phyloP scores from a whole-genome alignment of 2,888 invertebrate species.

The Mesorhabditis belari region DNA sequence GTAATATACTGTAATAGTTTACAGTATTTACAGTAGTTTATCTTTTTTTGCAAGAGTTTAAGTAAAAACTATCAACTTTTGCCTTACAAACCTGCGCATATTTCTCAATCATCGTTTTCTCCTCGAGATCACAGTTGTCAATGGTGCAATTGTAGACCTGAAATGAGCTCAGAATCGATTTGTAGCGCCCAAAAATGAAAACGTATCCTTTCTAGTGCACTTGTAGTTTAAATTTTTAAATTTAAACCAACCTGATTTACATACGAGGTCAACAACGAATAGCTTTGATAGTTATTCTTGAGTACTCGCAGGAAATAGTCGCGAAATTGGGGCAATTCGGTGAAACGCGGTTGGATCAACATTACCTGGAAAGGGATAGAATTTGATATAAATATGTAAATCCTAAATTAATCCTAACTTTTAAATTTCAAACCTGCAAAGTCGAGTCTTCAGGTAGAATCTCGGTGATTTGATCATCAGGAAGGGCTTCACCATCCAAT shows the following conservation, averaged over 20 bases:
- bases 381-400: neutral
- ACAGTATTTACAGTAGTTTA: too few relatives aligned
- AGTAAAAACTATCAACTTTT: too few relatives aligned
- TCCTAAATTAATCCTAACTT: neutral
- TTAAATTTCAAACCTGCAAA: constrained; percentile 2
- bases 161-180: constrained; percentile 1
- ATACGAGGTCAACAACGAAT: constrained; percentile 45
- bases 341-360: constrained; percentile 28
- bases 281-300: constrained; percentile 48
- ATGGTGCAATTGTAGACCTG: constrained; percentile 29
- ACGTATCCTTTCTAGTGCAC: too few relatives aligned
- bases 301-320: constrained; percentile 49
- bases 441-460: constrained; percentile 1
- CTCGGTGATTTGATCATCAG: constrained; percentile 1
- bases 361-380: constrained; percentile 6
- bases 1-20: too few relatives aligned
- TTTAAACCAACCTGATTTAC: constrained; percentile 38
- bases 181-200: too few relatives aligned
- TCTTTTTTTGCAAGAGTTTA: too few relatives aligned
- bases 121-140: constrained; percentile 22
- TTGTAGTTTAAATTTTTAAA: too few relatives aligned
- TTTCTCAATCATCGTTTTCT: constrained; percentile 16
- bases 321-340: constrained; percentile 41
- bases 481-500: constrained; percentile 10
- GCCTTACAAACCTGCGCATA: constrained; percentile 17